Evolutionary conservation across 2,888 invertebrate species (phyloP).

Genomic region (Lypha dubia): DNA sequence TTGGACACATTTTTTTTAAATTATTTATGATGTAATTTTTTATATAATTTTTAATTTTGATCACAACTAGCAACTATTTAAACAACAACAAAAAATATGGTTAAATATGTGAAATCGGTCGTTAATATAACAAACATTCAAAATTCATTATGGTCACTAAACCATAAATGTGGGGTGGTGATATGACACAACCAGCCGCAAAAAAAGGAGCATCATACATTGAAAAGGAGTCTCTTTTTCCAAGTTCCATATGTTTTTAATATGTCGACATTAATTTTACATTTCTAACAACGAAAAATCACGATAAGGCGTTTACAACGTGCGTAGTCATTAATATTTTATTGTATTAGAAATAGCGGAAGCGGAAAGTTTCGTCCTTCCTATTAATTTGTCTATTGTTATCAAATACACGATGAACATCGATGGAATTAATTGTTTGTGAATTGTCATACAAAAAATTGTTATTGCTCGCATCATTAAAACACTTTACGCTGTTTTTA

Average conservation of each 20-base stretch:
- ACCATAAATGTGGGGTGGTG: constrained; percentile 1
- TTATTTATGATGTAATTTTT: constrained; percentile 2
- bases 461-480: background rate
- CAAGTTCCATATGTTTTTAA: constrained; percentile 8
- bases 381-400: constrained; percentile 1
- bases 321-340: constrained; percentile 78
- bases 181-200: background rate
- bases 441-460: background rate
- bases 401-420: background rate
- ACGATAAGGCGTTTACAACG: constrained; percentile 71
- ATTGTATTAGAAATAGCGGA: background rate
- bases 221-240: constrained; percentile 4
- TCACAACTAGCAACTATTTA: background rate
- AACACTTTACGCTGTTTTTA: background rate
- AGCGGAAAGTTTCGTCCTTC: background rate
- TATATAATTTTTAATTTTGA: constrained; percentile 1
- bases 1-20: no score
- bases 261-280: constrained; percentile 37
- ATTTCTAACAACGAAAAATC: background rate
- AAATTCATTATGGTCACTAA: background rate
- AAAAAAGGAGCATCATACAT: background rate
- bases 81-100: background rate
- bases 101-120: background rate
- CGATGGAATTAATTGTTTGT: constrained; percentile 12
- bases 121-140: background rate